Conservation (phyloP, 2,888 invertebrate genomes). For the Harpalus rubripes region DNA sequence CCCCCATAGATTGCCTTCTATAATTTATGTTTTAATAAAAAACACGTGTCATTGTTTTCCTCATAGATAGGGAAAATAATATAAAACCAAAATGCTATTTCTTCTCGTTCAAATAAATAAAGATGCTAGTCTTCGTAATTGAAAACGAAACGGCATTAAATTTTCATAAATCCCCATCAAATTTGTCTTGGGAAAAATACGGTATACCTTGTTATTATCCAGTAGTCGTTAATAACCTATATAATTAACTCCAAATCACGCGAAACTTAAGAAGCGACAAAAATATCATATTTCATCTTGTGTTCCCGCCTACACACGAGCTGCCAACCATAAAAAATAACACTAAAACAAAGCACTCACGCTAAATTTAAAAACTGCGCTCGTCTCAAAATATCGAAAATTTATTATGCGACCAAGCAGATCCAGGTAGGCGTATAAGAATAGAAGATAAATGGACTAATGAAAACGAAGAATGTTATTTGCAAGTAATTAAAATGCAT, state of each 20-base stretch:
- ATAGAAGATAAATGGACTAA: slow-evolving; percentile 34
- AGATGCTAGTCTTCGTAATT: background rate
- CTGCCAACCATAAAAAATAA: slow-evolving; percentile 24
- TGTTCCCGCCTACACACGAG: slow-evolving; percentile 52
- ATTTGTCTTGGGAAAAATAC: slow-evolving; percentile 30
- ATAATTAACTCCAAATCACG: slow-evolving; percentile 56
- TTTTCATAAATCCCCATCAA: slow-evolving; percentile 35
- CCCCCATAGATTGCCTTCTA: too few species aligned
- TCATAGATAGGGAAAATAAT: background rate
- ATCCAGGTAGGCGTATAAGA: slow-evolving; percentile 41
- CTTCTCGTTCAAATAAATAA: background rate
- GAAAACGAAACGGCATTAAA: background rate
- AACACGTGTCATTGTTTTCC: too few species aligned
- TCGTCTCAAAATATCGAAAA: slow-evolving; percentile 64
- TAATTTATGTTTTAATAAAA: too few species aligned
- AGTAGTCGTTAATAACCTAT: slow-evolving; percentile 62
- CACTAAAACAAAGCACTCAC: slow-evolving; percentile 50
- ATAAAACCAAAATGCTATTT: background rate
- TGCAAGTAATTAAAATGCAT: slow-evolving; percentile 26
- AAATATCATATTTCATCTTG: slow-evolving; percentile 65
- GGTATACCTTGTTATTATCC: slow-evolving; percentile 29
- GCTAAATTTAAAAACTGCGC: slow-evolving; percentile 60
- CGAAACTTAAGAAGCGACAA: slow-evolving; percentile 62
- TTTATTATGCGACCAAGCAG: slow-evolving; percentile 51
- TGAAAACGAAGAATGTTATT: slow-evolving; percentile 11